phyloP scores from a whole-genome alignment of 2,113 vertebrate species.

The Zosterops japonicus region DNA sequence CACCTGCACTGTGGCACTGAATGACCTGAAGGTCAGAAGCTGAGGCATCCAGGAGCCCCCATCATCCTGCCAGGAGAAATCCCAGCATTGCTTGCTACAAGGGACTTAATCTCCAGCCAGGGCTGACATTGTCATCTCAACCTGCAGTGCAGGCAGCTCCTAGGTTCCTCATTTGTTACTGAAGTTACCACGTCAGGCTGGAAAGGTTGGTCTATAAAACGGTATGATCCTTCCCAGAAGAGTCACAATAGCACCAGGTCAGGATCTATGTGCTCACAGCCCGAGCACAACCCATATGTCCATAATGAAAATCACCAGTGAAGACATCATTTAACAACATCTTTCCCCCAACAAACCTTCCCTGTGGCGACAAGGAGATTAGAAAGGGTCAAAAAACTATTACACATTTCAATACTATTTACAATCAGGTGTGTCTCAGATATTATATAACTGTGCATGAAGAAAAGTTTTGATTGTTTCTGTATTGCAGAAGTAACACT shows the following conservation, averaged over 20 bases:
- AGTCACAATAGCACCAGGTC: fast-evolving
- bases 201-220: neutral
- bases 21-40: neutral
- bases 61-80: neutral
- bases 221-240: neutral
- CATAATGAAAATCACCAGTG: neutral
- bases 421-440: neutral
- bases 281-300: neutral
- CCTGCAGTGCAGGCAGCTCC: neutral
- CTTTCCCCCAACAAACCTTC: neutral
- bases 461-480: neutral
- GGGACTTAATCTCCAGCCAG: neutral
- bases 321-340: neutral
- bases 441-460: neutral
- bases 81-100: fast-evolving
- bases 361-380: neutral
- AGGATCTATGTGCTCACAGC: neutral
- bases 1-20: neutral
- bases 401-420: neutral
- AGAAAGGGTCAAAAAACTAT: neutral
- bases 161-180: neutral
- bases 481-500: neutral
- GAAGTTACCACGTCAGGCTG: neutral
- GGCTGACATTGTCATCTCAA: neutral
- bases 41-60: neutral